Base-by-base conservation (phyloP, 2,113 vertebrate species). In the Romanogobio albipinnatus region DNA sequence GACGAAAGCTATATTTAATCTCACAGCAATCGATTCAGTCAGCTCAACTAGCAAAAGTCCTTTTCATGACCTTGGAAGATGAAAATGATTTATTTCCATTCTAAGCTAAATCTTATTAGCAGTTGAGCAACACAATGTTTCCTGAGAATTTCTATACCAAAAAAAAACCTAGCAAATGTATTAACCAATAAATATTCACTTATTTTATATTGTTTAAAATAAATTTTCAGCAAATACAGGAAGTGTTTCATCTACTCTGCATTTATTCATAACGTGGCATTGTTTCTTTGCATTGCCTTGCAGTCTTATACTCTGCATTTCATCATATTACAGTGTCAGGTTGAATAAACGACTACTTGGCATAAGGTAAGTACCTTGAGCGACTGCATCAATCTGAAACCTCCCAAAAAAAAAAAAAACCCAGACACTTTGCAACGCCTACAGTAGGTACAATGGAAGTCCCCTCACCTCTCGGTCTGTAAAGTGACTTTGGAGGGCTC, bases 401-500 rank as follows among this genome's bases (percentile, higher is more conserved):
- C 22, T 9, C 36, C 56, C 39, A n/a, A 19, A 11, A 9, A 66
- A 11, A 9, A 66, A 49, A 53, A 76, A 24, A 9, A 39, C 53
- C 61, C 26, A 43, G 76, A 1, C 47, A 11, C 6, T 56, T 56
- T 56, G 53, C 53, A 56, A 22, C 17, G 17, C 17, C 53, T 22
- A 22, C 17, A 22, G 53, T 56, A 56, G 7, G 6, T 8, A 56
- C 51, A 61, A n/a, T 24, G 10, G 22, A 61, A n/a, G 29, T 58
- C 19, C 43, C 64, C 95, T 93, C 92, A 99, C 98, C 98, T 97
- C 93, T 99, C 98, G 0, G 95, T 97, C 88, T 98, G 97, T 74
- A 99, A 94, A 0, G 94, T 98, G 86, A 99, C 96, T 92, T 98
- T 99, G 11, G 97, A 97, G 0, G 97, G 98, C 85, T 99, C 98